Conservation (phyloP, 2,797 vertebrate genomes). For the Neostethus bicornis region DNA sequence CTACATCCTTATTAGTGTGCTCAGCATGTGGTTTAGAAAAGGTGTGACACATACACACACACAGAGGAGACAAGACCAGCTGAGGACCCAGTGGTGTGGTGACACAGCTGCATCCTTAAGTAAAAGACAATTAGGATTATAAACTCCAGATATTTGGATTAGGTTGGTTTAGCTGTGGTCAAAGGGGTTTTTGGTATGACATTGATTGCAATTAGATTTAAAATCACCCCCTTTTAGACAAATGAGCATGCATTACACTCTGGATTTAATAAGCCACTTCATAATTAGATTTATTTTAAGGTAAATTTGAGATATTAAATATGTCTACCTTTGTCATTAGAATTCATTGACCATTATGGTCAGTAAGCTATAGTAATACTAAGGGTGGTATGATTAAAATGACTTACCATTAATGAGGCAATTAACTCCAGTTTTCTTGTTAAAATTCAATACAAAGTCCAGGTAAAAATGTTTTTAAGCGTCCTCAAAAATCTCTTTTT, state of each 20-base stretch:
- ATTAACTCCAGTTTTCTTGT: no score
- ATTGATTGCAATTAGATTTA: not conserved
- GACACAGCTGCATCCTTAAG: constrained; percentile 10
- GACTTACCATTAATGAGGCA: no score
- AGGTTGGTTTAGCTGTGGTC: not conserved
- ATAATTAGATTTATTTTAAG: no score
- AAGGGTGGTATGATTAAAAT: no score
- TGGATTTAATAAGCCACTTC: not conserved
- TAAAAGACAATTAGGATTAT: not conserved
- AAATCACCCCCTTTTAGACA: not conserved
- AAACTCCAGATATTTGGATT: not conserved
- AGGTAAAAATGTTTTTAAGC: no score
- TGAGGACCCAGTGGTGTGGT: constrained; percentile 20
- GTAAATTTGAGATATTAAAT: no score
- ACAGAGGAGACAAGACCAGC: constrained; percentile 4
- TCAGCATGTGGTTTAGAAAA: constrained; percentile 46
- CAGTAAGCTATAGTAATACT: no score
- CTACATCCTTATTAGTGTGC: constrained; percentile 20
- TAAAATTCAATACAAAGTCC: no score
- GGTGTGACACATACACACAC: constrained; percentile 28
- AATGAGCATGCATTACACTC: not conserved
- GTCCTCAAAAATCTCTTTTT: not conserved
- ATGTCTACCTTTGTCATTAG: no score
- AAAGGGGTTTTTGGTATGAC: not conserved
- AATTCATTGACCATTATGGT: no score